Percentiles rank a stretch among this genome's conserved stretches.
Conservation (phyloP, 1,140 invertebrate genomes). For the Psilanteris sp. region DNA sequence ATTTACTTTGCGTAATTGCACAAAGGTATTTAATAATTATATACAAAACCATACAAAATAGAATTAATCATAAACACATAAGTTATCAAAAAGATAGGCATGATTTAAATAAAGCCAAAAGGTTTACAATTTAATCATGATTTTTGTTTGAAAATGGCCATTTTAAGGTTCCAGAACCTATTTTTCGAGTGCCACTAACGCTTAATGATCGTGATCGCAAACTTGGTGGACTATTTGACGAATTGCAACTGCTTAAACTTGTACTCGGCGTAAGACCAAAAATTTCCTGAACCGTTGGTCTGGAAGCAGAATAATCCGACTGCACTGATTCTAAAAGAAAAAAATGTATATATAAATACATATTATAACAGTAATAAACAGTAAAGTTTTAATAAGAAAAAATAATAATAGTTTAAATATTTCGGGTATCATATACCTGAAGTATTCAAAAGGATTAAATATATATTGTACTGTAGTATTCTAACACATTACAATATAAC, state of each 20-base stretch:
- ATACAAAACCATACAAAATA: slow-evolving; percentile 39
- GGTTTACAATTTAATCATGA: slow-evolving; percentile 64
- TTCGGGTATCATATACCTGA: no score
- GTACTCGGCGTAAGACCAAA: slow-evolving; percentile 79
- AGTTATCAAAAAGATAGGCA: no score
- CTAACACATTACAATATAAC: no score
- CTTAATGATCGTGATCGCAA: slow-evolving; percentile 76
- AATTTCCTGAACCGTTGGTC: slow-evolving; percentile 79
- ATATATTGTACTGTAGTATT: no score
- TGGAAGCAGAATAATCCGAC: slow-evolving; percentile 68
- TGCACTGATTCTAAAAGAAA: slow-evolving; percentile 72
- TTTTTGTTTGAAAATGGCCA: slow-evolving; percentile 77
- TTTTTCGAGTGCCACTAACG: slow-evolving; percentile 73
- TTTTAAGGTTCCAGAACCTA: slow-evolving; percentile 69
- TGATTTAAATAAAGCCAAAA: no score
- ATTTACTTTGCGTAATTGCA: slow-evolving; percentile 29
- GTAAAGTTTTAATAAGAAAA: no score
- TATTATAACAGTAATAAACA: no score
- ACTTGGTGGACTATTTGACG: slow-evolving; percentile 76
- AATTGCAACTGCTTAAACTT: slow-evolving; percentile 78
- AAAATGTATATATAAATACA: no score
- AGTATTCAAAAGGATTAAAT: no score
- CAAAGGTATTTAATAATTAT: slow-evolving; percentile 30
- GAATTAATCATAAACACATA: no score
- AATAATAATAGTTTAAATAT: no score